Base-by-base conservation (phyloP, 2,888 invertebrate species). In the Dryomyza anilis region DNA sequence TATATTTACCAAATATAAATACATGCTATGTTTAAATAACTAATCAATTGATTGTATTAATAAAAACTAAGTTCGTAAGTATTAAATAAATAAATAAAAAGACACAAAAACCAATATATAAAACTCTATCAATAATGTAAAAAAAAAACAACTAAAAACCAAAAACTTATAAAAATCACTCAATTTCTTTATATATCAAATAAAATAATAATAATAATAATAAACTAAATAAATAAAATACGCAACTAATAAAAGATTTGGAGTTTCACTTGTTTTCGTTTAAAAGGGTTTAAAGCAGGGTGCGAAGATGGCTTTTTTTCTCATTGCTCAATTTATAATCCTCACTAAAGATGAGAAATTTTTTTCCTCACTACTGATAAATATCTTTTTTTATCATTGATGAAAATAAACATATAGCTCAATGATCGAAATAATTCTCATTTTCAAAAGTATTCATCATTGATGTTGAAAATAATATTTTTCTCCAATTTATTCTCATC, bases 141-240 rank as follows among this genome's bases (percentile, higher is more conserved):
- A 46, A 59, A 59, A n/a, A 27, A 10, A 36, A 12, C 14, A 53
- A 53, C 29, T 2, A 8, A 53, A 53, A 46, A 5, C 21, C 16
- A 25, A 48, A 46, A 19, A 6, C 16, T 12, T 25, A 30, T 27
- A 19, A 16, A 58, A 16, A 58, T 23, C 46, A 58, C 58, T 48
- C 48, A 19, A 59, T 27, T 55, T 55, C 59, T 59, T 56, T 56
- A 59, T 59, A 59, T 48, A 59, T 59, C 33, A 59, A 59, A n/a
- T n/a, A n/a, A n/a, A n/a, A n/a, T n/a, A n/a, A n/a, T n/a, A n/a
- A n/a, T n/a, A n/a, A n/a, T n/a, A n/a, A n/a, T n/a, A n/a, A n/a
- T n/a, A n/a, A n/a, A n/a, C n/a, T n/a, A n/a, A n/a, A 19, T 57
- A 27, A 57, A 57, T 57, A 43, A 57, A 57, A 23, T 36, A n/a